These are phyloP conservation scores for Picus viridis DNA, from an alignment of 2,797 vertebrate species.

Conservation along the genomic window DNA sequence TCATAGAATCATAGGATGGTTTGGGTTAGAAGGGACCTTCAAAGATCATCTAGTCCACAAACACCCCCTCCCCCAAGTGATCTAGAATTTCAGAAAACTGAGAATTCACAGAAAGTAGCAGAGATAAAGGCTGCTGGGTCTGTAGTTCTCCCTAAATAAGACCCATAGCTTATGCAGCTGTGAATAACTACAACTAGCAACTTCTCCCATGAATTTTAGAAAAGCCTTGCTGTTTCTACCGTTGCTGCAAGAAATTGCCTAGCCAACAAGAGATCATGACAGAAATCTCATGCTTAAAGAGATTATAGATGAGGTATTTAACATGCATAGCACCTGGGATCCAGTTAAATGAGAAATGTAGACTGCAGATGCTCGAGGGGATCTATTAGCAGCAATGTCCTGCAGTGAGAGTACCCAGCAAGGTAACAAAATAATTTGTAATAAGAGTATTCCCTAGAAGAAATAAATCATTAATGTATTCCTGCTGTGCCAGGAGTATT, in stretches of 20 bases:
- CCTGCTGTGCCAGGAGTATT: constrained; percentile 40
- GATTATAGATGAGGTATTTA: constrained; percentile 61
- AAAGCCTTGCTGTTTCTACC: not conserved
- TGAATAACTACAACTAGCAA: not conserved
- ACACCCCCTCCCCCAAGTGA: not conserved
- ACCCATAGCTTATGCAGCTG: not conserved
- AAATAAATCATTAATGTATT: constrained; percentile 49
- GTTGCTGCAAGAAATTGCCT: not conserved
- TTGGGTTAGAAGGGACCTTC: too few species aligned
- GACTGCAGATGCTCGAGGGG: constrained; percentile 42
- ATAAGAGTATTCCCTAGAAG: constrained; percentile 35
- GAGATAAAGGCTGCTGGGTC: not conserved
- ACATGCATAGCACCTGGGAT: constrained; percentile 33
- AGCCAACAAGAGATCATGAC: not conserved
- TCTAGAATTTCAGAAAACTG: not conserved
- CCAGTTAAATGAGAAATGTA: constrained; percentile 37
- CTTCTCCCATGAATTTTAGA: not conserved
- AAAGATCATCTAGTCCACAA: too few species aligned
- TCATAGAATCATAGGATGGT: too few species aligned
- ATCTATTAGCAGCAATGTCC: constrained; percentile 55
- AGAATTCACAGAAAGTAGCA: not conserved
- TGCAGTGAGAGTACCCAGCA: constrained; percentile 25
- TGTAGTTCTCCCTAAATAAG: not conserved
- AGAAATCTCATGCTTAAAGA: constrained; percentile 42
- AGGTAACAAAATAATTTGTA: constrained; percentile 53